Evolutionary conservation across 2,113 vertebrate species (phyloP).

Genomic region (Triplophysa dalaica): DNA sequence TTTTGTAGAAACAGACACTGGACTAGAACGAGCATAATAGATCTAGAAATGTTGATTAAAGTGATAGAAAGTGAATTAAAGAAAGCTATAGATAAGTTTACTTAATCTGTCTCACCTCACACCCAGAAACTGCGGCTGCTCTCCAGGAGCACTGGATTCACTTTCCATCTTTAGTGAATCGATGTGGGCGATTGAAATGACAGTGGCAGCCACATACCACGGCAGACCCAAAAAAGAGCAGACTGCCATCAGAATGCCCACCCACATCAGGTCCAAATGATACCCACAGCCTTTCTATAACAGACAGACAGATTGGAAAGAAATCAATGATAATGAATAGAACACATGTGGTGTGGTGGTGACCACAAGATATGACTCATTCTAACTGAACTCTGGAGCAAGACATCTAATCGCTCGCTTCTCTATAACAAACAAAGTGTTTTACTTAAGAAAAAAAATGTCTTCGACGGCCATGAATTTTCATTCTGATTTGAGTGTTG

Average conservation of each 20-base stretch:
- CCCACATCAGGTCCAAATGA: slow-evolving; percentile 95
- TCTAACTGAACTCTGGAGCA: background rate
- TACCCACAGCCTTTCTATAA: slow-evolving; percentile 92
- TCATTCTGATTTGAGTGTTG: too few relatives aligned
- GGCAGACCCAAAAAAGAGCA: slow-evolving; percentile 95
- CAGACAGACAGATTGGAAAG: background rate
- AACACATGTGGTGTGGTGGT: background rate
- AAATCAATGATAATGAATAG: background rate
- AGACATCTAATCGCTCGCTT: background rate
- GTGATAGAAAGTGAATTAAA: background rate
- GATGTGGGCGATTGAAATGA: slow-evolving; percentile 98
- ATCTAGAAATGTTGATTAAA: background rate
- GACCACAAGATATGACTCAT: background rate
- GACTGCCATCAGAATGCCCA: slow-evolving; percentile 87
- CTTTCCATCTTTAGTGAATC: slow-evolving; percentile 98
- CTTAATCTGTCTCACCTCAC: slow-evolving; percentile 79
- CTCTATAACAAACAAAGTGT: background rate
- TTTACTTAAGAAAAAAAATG: too few relatives aligned
- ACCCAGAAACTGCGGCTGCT: slow-evolving; percentile 94
- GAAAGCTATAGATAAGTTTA: background rate
- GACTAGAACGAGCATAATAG: too few relatives aligned
- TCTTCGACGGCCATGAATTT: too few relatives aligned
- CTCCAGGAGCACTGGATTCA: slow-evolving; percentile 91
- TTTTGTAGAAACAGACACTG: too few relatives aligned
- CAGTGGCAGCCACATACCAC: slow-evolving; percentile 96